Evolutionary conservation across 2,888 invertebrate species (phyloP), one percentile per base, ranked within the genome.

Genomic region (Pristionchus entomophagus): DNA sequence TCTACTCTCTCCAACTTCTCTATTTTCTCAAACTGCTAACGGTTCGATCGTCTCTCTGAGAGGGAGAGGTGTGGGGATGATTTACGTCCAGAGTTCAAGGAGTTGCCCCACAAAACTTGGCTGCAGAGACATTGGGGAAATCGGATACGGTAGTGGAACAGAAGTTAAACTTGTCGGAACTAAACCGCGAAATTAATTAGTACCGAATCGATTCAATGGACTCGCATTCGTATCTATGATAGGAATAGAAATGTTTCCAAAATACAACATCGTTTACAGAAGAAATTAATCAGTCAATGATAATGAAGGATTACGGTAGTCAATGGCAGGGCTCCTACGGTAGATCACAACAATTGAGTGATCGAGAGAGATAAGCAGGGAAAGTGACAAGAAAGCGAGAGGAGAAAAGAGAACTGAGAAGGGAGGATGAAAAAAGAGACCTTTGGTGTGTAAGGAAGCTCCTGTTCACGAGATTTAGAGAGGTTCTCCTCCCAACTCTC

Each of bases 401-500:
- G 73, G 53, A 73, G 73, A 17, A 41, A 73, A 10, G 65, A 65
- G 65, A 65, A 80, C 41, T 41, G 80, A 80, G 80, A 78, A 29
- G 10, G 49, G 32, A 56, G 38, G 51, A 45, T 45, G 78, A 80
- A 56, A 80, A 53, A 80, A 56, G 56, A 56, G 80, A 80, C 51
- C 53, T 53, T 53, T 53, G 80, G 51, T 51, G 80, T 51, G 53
- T 53, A 80, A 80, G 80, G 53, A 80, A 80, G 80, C 35, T 51
- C 41, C 73, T 73, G 73, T 73, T 73, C 73, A 73, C 73, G 73
- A 73, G 41, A 73, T n/a, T n/a, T n/a, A n/a, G n/a, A n/a, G n/a
- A n/a, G n/a, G n/a, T n/a, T n/a, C n/a, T n/a, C n/a, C n/a, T n/a
- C n/a, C n/a, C n/a, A n/a, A 26, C 41, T 73, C 73, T 73, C 73